Evolutionary conservation across 2,888 invertebrate genomes (phyloP).

Genomic region (Trachelus iudaicus): DNA sequence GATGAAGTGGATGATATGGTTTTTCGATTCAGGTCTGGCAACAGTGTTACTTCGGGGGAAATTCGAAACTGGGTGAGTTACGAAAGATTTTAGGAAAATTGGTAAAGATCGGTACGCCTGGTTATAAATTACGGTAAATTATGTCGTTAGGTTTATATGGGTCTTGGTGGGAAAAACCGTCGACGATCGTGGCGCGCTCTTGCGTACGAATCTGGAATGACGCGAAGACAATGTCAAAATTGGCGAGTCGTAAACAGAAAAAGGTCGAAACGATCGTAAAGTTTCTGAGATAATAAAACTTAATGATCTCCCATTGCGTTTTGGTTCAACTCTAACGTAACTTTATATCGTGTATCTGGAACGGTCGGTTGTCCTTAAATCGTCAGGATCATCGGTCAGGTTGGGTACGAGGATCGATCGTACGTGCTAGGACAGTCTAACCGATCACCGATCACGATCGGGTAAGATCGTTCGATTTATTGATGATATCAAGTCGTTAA

Average conservation of each 20-base stretch:
- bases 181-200: neutral
- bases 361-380: neutral
- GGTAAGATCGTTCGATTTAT: neutral
- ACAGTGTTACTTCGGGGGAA: too few relatives aligned
- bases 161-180: neutral
- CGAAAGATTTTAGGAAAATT: neutral
- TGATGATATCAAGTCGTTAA: neutral
- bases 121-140: neutral
- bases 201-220: slow-evolving; percentile 1
- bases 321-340: slow-evolving; percentile 21
- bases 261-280: slow-evolving; percentile 46
- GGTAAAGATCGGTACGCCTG: neutral
- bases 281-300: slow-evolving; percentile 43
- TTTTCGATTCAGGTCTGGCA: neutral
- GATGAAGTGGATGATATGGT: neutral
- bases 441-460: neutral
- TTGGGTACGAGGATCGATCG: neutral
- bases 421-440: neutral
- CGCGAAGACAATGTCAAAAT: slow-evolving; percentile 35
- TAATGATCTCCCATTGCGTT: slow-evolving; percentile 28
- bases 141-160: neutral
- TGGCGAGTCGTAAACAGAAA: slow-evolving; percentile 33
- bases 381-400: neutral
- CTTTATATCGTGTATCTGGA: neutral
- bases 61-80: neutral